Percentiles rank a stretch among this genome's conserved stretches.
phyloP scores from a whole-genome alignment of 1,140 invertebrate species.

The Myzus persicae region DNA sequence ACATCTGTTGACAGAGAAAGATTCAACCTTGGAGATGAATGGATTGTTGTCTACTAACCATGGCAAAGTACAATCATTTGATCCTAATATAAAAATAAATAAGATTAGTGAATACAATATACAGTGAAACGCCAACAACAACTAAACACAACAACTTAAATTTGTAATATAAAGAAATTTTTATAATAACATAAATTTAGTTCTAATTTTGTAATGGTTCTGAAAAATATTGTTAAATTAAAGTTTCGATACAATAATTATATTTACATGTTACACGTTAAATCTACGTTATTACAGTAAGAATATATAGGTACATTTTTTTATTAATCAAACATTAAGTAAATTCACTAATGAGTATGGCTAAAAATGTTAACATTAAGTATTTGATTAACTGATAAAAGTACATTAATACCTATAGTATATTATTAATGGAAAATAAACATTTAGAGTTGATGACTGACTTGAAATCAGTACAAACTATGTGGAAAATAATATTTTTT shows the following conservation, averaged over 20 bases:
- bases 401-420: not conserved
- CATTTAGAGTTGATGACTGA: no score
- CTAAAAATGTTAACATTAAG: no score
- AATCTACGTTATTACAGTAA: no score
- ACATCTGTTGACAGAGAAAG: not conserved
- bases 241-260: not conserved
- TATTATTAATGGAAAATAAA: not conserved
- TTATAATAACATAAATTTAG: not conserved
- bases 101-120: not conserved
- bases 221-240: not conserved
- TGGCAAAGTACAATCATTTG: conserved; percentile 50
- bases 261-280: no score
- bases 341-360: no score
- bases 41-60: conserved; percentile 42
- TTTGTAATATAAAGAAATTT: not conserved
- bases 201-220: not conserved
- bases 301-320: no score
- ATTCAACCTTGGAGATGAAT: conserved; percentile 33
- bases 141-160: not conserved
- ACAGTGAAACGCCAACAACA: not conserved
- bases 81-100: conserved; percentile 33
- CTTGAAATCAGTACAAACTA: not conserved
- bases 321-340: not conserved
- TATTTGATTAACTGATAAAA: no score
- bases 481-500: not conserved